A percentile compares a stretch with the other conserved stretches of the same genome.
Conservation (phyloP, 2,888 invertebrate species). For the Entomobrya multifasciata region DNA sequence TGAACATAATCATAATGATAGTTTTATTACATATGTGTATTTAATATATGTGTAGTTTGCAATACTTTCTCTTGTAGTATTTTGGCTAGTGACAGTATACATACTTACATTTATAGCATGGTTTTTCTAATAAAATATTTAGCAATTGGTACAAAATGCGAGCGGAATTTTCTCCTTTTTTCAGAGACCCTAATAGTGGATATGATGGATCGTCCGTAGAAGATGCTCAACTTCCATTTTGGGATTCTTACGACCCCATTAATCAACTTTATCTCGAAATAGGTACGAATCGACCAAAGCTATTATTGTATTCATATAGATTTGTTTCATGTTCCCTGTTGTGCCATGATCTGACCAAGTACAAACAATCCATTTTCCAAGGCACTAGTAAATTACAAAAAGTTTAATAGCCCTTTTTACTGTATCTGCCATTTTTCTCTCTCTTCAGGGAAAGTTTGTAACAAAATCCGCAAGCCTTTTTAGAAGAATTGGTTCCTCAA, state of each 20-base stretch:
- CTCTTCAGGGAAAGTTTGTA: neutral
- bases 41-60: too few species aligned
- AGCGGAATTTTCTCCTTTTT: neutral
- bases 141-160: too few species aligned
- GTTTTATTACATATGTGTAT: too few species aligned
- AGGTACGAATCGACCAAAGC: conserved; percentile 82
- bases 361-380: neutral
- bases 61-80: too few species aligned
- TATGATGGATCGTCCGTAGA: conserved; percentile 79
- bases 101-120: too few species aligned
- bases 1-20: too few species aligned
- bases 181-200: conserved; percentile 86
- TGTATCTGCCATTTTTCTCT: neutral
- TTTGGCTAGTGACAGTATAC: too few species aligned
- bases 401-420: neutral
- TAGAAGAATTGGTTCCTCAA: too few species aligned
- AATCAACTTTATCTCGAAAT: conserved; percentile 92
- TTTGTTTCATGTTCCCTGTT: neutral
- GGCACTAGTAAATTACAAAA: neutral
- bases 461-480: too few species aligned
- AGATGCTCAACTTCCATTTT: conserved; percentile 83
- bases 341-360: too few species aligned
- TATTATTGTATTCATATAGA: neutral
- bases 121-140: too few species aligned
- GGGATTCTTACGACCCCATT: conserved; percentile 95